phyloP scores from a whole-genome alignment of 2,888 invertebrate species.

The Nomada fucata region DNA sequence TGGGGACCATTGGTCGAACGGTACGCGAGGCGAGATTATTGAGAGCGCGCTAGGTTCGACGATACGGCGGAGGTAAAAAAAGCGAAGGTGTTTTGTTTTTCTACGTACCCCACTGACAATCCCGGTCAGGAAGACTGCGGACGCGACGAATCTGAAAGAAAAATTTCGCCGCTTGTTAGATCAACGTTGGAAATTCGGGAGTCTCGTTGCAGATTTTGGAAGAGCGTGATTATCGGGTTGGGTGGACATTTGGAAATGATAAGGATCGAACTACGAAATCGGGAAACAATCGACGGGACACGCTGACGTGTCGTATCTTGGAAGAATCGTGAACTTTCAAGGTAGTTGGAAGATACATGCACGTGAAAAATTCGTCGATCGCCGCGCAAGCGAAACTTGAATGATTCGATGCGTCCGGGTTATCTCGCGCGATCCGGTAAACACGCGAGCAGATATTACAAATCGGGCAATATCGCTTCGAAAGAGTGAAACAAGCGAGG shows the following conservation, averaged over 20 bases:
- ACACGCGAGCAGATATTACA: background rate
- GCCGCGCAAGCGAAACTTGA: too few relatives aligned
- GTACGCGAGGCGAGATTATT: background rate
- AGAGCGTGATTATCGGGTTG: too few relatives aligned
- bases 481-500: background rate
- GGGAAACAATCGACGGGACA: background rate
- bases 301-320: too few relatives aligned
- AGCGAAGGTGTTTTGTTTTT: background rate
- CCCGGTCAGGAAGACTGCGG: conserved; percentile 84
- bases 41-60: background rate
- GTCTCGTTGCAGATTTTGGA: background rate
- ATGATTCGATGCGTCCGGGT: too few relatives aligned
- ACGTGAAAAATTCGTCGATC: too few relatives aligned
- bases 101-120: conserved; percentile 85
- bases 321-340: too few relatives aligned
- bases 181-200: background rate
- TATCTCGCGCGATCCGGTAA: background rate
- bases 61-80: background rate
- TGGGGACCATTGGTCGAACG: background rate
- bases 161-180: conserved; percentile 52
- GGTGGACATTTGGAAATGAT: too few relatives aligned
- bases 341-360: too few relatives aligned
- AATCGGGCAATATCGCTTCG: too few relatives aligned
- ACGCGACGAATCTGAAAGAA: conserved; percentile 85
- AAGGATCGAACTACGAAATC: background rate